Evolutionary conservation across 2,888 invertebrate genomes (phyloP).

Genomic region (Hypselothyrea guttata): DNA sequence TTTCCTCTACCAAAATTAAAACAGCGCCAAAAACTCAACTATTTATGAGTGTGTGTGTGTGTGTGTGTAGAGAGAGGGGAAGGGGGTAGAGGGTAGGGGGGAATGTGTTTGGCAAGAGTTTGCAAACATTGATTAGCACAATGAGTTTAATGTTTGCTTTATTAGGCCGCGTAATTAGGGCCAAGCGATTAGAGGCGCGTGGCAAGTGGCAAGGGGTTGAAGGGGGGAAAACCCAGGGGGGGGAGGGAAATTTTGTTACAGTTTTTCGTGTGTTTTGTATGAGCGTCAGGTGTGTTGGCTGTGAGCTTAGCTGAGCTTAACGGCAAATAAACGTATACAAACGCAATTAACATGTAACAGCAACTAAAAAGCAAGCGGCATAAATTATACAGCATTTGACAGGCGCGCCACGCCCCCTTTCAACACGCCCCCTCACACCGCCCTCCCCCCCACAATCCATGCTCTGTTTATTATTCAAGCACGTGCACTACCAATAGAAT

Average conservation of each 20-base stretch:
- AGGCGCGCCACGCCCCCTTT: conserved; percentile 5
- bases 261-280: conserved; percentile 17
- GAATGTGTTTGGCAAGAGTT: conserved; percentile 38
- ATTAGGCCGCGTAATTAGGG: conserved; percentile 70
- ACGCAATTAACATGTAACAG: conserved; percentile 68
- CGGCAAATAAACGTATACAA: conserved; percentile 51
- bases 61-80: no score
- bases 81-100: no score
- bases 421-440: background rate
- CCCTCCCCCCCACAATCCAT: background rate
- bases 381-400: conserved; percentile 64
- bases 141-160: conserved; percentile 71
- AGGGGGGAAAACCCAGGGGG: background rate
- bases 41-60: conserved; percentile 11
- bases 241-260: background rate
- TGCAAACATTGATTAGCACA: conserved; percentile 67
- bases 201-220: conserved; percentile 8
- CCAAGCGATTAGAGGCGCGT: conserved; percentile 49
- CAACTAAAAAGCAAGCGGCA: conserved; percentile 54
- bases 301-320: conserved; percentile 27
- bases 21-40: conserved; percentile 21
- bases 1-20: conserved; percentile 19
- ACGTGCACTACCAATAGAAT: conserved; percentile 52
- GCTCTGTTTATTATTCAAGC: conserved; percentile 72
- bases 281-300: conserved; percentile 14